Conservation (phyloP, 2,888 invertebrate species). For the Ophion ventricosus region DNA sequence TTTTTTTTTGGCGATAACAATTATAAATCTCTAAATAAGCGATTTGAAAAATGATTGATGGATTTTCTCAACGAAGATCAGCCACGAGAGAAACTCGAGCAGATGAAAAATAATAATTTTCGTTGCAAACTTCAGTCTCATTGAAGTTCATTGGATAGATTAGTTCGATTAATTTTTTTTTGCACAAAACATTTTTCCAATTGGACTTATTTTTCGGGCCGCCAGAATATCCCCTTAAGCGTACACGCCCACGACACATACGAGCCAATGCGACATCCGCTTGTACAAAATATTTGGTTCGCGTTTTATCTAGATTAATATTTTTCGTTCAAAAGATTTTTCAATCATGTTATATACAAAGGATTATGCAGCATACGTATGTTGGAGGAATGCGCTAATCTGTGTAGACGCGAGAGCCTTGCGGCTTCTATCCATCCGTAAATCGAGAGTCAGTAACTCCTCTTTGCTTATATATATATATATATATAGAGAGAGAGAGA, state of each 20-base stretch:
- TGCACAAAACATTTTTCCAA: neutral
- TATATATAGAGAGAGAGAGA: neutral
- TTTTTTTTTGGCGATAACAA: no score
- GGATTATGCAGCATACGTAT: neutral
- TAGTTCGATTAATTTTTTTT: neutral
- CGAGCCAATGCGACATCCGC: neutral
- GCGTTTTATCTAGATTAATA: neutral
- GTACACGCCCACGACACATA: neutral
- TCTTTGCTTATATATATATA: neutral
- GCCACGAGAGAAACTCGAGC: no score
- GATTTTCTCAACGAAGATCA: no score
- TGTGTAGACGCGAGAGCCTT: slow-evolving; percentile 27
- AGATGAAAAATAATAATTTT: no score
- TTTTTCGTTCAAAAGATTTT: slow-evolving; percentile 8
- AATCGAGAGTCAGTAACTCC: slow-evolving; percentile 37
- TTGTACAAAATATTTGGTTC: no score
- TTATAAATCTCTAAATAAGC: no score
- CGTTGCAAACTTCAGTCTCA: no score
- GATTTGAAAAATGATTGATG: no score
- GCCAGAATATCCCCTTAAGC: no score
- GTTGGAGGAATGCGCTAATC: slow-evolving; percentile 16
- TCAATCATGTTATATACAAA: slow-evolving; percentile 8
- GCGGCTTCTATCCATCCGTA: slow-evolving; percentile 27
- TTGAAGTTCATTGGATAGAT: neutral
- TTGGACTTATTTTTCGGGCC: neutral